phyloP scores from a whole-genome alignment of 2,888 invertebrate genomes.

The Heliconius cydno region DNA sequence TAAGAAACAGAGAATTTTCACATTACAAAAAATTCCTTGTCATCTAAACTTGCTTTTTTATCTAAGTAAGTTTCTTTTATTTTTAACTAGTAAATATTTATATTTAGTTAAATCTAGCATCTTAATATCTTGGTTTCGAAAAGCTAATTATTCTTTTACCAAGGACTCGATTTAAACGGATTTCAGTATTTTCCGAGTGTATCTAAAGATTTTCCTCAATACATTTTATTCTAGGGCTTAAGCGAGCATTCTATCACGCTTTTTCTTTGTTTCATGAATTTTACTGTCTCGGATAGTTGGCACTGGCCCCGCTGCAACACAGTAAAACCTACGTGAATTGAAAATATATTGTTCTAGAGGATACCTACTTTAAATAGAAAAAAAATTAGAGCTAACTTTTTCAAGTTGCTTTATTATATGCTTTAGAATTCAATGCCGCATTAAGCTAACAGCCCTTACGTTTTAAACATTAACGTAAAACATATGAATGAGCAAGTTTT shows the following conservation, averaged over 20 bases:
- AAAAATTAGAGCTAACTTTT: constrained; percentile 14
- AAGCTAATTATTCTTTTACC: neutral
- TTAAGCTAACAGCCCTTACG: constrained; percentile 1
- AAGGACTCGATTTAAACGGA: constrained; percentile 11
- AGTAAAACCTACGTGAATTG: constrained; percentile 44
- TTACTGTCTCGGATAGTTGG: constrained; percentile 43
- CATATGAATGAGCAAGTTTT: constrained; percentile 11
- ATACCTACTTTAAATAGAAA: constrained; percentile 32
- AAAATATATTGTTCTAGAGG: constrained; percentile 41
- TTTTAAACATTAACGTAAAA: constrained; percentile 5
- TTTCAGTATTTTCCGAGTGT: constrained; percentile 30
- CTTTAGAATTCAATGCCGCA: constrained; percentile 8
- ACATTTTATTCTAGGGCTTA: constrained; percentile 36
- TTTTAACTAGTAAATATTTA: neutral
- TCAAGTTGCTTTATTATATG: constrained; percentile 9
- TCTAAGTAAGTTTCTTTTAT: neutral
- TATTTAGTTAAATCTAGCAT: neutral
- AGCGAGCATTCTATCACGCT: constrained; percentile 42
- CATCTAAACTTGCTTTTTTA: neutral
- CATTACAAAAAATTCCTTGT: neutral
- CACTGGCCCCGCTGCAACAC: constrained; percentile 38
- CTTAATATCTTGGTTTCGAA: neutral
- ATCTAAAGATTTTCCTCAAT: constrained; percentile 30
- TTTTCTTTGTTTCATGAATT: constrained; percentile 44
- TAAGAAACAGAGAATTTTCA: neutral